Conservation (phyloP, 1,140 invertebrate species). For the Holotrichia oblita region DNA sequence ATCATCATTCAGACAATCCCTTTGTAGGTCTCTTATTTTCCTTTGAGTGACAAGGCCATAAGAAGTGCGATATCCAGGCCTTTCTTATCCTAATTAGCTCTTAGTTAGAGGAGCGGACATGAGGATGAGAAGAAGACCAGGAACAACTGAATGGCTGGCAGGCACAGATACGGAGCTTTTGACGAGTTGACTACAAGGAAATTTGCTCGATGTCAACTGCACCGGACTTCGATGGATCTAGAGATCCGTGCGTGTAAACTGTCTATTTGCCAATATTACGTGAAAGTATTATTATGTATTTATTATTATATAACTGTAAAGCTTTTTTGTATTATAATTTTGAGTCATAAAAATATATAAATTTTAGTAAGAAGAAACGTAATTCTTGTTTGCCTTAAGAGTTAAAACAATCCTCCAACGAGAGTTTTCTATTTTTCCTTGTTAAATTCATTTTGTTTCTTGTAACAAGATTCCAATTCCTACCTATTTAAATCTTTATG, state of each 20-base stretch:
- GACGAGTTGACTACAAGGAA: conserved; percentile 45
- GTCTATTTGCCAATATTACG: neutral
- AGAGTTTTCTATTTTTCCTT: no score
- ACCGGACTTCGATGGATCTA: conserved; percentile 25
- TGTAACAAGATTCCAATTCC: no score
- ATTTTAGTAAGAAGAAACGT: no score
- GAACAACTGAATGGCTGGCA: conserved; percentile 46
- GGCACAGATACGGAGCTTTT: conserved; percentile 45
- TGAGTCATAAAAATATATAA: no score
- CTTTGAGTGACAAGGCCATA: conserved; percentile 52
- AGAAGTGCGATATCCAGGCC: conserved; percentile 50
- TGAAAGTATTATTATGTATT: no score
- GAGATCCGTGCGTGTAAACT: conserved; percentile 1
- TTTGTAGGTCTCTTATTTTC: conserved; percentile 49
- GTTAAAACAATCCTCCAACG: no score
- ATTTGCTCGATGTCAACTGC: conserved; percentile 46
- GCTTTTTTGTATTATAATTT: no score
- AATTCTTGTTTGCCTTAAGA: no score
- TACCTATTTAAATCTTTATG: no score
- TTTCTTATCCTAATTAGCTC: conserved; percentile 54
- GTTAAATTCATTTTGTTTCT: no score
- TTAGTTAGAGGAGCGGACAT: conserved; percentile 45
- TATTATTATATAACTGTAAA: no score
- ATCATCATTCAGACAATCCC: conserved; percentile 48
- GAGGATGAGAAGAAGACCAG: conserved; percentile 39